Base-by-base conservation (phyloP, 1,140 invertebrate genomes). In the Tetramorium alpestre region DNA sequence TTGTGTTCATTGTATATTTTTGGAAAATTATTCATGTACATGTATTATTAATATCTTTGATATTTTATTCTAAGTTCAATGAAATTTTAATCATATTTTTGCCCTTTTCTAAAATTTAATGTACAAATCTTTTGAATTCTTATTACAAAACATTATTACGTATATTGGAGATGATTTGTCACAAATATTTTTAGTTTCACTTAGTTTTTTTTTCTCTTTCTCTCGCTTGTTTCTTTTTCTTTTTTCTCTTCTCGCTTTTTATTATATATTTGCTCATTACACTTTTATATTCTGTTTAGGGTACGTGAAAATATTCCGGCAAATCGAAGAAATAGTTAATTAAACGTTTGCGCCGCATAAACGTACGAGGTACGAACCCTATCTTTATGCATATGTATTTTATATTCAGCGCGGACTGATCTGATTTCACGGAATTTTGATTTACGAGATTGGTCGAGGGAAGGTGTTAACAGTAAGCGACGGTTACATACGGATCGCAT, bases 361-460 rank as follows among this genome's bases (percentile, higher is more conserved):
- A 54, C 11, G 3, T 70, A 44, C 18, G 56, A 47, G 25, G 2
- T 25, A 54, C 41, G 6, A 58, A 22, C 10, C 28, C 13, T 60
- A 44, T 41, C 69, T 78, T 84, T 33, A 73, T 84, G 69, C 54
- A 72, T 84, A 73, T 84, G 69, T 75, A 75, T 84, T 73, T 75
- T 75, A 62, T 49, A 82, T 49, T 44, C 41, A 41, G 44, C 16
- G 10, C 16, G 16, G 58, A 28, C 51, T 82, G 80, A 84, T 84
- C 80, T 60, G n/a, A 56, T 84, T 84, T 84, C 41, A 84, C 69
- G 56, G 80, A 82, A 84, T 84, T 84, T 84, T 84, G 80, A 84
- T 84, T 84, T 75, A 49, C 8, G 56, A 44, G 56, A 84, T 84
- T 84, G 54, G 54, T 75, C 80, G 69, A 73, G 69, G 80, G 54